Percentiles rank a stretch among this genome's conserved stretches.
These are phyloP conservation scores for Euphonia xanthogaster DNA, from an alignment of 2,797 vertebrate genomes.

Conservation along the genomic window DNA sequence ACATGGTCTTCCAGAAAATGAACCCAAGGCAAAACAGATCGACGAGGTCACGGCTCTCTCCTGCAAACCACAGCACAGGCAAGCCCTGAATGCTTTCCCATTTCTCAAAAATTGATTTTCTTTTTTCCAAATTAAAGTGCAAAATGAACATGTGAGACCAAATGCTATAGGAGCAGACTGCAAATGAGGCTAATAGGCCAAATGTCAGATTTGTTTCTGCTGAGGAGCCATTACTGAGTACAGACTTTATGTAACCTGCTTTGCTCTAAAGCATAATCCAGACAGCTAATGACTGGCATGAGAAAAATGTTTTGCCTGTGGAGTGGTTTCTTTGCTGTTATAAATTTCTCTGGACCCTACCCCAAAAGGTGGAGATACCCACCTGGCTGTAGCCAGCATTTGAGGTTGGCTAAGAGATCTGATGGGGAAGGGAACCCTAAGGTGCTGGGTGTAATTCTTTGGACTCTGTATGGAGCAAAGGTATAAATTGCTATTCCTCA, in stretches of 20 bases:
- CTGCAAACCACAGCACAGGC: not conserved
- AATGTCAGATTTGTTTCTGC: slow-evolving; percentile 23
- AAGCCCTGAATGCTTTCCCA: not conserved
- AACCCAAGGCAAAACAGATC: not conserved
- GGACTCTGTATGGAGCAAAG: not conserved
- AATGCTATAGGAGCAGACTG: not conserved
- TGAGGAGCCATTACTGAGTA: not conserved
- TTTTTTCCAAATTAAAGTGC: not conserved
- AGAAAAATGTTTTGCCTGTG: not conserved
- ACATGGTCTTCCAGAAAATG: accelerated
- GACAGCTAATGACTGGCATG: not conserved
- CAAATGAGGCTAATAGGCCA: slow-evolving; percentile 28
- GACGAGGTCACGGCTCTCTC: not conserved
- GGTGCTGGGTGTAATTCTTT: not conserved
- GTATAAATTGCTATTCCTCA: not conserved
- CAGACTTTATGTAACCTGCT: not conserved
- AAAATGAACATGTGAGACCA: not conserved
- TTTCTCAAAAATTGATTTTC: not conserved
- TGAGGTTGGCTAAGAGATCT: not conserved
- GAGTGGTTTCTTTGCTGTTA: not conserved
- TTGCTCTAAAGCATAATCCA: not conserved
- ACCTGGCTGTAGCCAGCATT: not conserved
- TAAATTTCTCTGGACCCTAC: not conserved
- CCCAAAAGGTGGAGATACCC: not conserved
- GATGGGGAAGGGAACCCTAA: not conserved